Conservation (phyloP, 1,140 invertebrate genomes). For the Ectropis grisescens region DNA sequence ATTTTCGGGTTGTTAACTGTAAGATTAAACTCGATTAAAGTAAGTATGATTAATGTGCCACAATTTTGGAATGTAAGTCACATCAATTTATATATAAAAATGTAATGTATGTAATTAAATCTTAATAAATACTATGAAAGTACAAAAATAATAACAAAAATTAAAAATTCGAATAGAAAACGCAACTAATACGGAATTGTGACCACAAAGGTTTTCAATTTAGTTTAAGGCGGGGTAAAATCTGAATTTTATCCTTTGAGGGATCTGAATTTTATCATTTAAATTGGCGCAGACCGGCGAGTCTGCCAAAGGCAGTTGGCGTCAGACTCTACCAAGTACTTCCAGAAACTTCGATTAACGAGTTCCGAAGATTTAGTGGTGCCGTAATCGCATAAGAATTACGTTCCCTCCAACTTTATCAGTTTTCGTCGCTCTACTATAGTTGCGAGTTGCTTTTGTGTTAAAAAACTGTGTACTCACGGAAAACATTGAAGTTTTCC, state of each 20-base stretch:
- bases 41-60: too few species aligned
- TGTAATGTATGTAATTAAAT: too few species aligned
- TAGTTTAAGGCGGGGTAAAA: conserved; percentile 27
- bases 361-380: conserved; percentile 56
- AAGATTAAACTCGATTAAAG: too few species aligned
- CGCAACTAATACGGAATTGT: too few species aligned
- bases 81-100: too few species aligned
- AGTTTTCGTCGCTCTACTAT: conserved; percentile 17
- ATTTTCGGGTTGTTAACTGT: too few species aligned
- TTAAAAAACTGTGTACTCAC: too few species aligned
- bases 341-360: conserved; percentile 57
- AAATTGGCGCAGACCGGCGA: conserved; percentile 36
- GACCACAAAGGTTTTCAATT: conserved; percentile 22
- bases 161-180: too few species aligned
- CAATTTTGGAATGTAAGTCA: too few species aligned
- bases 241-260: conserved; percentile 36
- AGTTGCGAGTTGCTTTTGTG: conserved; percentile 13
- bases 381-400: conserved; percentile 42
- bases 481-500: too few species aligned
- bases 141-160: background rate
- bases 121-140: too few species aligned
- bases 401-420: conserved; percentile 32
- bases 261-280: conserved; percentile 53
- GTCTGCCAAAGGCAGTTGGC: conserved; percentile 51
- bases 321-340: conserved; percentile 41